phyloP scores from a whole-genome alignment of 2,888 invertebrate genomes.

The Protonemura montana region DNA sequence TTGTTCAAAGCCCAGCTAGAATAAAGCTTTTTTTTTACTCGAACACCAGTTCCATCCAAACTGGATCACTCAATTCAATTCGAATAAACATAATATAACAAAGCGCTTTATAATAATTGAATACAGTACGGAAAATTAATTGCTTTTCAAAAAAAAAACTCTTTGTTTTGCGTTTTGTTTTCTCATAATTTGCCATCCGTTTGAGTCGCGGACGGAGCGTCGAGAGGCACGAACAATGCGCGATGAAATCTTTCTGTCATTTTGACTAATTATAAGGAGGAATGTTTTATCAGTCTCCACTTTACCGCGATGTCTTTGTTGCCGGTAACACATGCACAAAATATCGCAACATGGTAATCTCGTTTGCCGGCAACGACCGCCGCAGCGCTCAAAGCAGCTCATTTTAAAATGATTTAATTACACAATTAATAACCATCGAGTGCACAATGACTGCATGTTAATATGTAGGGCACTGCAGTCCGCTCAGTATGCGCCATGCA shows the following conservation, averaged over 20 bases:
- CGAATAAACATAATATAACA: not conserved
- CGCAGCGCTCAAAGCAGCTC: not conserved
- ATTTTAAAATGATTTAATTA: conserved; percentile 12
- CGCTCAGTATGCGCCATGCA: not conserved
- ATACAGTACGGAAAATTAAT: not conserved
- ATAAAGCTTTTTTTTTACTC: too few relatives aligned
- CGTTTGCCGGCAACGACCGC: not conserved
- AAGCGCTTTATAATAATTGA: not conserved
- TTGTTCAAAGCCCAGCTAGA: too few relatives aligned
- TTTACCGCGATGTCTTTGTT: not conserved
- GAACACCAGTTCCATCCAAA: too few relatives aligned
- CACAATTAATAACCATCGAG: conserved; percentile 7
- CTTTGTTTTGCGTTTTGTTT: not conserved
- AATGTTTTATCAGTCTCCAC: not conserved
- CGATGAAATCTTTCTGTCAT: not conserved
- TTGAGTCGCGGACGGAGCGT: not conserved
- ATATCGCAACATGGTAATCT: not conserved
- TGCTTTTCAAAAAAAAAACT: not conserved
- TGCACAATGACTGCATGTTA: not conserved
- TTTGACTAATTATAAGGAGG: not conserved
- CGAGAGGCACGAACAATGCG: not conserved
- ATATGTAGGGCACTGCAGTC: not conserved
- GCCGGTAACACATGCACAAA: not conserved
- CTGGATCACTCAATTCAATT: not conserved
- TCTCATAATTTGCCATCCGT: not conserved